Evolutionary conservation across 2,888 invertebrate genomes (phyloP).

Genomic region (Rhingia rostrata): DNA sequence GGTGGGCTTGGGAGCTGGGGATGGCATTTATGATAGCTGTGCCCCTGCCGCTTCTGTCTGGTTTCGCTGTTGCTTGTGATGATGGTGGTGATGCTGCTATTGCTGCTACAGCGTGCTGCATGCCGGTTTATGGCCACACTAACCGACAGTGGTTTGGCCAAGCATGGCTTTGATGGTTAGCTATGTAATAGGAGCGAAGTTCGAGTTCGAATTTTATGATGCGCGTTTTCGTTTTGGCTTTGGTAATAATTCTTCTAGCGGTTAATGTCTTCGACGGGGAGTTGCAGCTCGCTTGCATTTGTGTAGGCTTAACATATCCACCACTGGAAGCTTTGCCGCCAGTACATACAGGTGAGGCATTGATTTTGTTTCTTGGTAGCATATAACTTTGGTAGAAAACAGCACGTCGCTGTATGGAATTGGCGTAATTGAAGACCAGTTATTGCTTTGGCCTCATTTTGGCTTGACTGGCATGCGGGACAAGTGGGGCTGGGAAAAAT

Average conservation of each 20-base stretch:
- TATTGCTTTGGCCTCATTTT: constrained; percentile 65
- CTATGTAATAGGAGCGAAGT: constrained; percentile 71
- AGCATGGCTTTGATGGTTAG: constrained; percentile 48
- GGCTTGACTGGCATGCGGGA: neutral
- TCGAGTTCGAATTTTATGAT: constrained; percentile 71
- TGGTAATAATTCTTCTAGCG: constrained; percentile 46
- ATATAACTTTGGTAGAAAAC: constrained; percentile 24
- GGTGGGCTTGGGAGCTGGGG: constrained; percentile 25
- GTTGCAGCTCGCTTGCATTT: constrained; percentile 11
- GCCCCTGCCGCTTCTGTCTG: constrained; percentile 40
- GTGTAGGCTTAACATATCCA: constrained; percentile 4
- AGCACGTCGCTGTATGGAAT: constrained; percentile 16
- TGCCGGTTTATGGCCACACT: constrained; percentile 26
- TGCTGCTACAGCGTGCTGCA: too few relatives aligned
- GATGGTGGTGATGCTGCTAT: constrained; percentile 39
- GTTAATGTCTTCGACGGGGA: constrained; percentile 33
- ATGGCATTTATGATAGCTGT: constrained; percentile 16
- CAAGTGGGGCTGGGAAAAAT: neutral
- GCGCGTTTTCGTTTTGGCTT: constrained; percentile 54
- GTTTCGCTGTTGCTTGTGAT: constrained; percentile 47
- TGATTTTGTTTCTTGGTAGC: constrained; percentile 39
- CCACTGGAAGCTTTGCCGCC: neutral
- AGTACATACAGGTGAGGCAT: constrained; percentile 27
- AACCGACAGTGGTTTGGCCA: constrained; percentile 58
- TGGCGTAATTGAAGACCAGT: constrained; percentile 46